A percentile compares a stretch with the other conserved stretches of the same genome.
These are phyloP conservation scores for Megaleporinus macrocephalus DNA, from an alignment of 2,113 vertebrate genomes.

Conservation along the genomic window DNA sequence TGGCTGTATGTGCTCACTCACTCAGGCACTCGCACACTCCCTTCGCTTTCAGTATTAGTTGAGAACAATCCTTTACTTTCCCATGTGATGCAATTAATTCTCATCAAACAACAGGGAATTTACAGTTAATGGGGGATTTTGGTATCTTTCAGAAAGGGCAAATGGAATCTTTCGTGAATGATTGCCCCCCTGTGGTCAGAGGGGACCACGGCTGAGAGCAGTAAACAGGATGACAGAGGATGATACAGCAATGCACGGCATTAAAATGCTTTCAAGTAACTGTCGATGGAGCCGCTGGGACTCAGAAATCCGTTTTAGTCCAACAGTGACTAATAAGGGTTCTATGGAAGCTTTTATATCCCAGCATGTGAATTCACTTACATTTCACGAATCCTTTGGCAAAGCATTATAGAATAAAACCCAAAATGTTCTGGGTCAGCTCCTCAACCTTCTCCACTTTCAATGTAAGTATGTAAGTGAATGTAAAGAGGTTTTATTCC, in stretches of 20 bases:
- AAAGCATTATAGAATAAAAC: background rate
- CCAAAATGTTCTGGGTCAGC: no score
- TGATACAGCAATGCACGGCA: constrained; percentile 33
- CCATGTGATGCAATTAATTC: constrained; percentile 43
- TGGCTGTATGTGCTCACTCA: background rate
- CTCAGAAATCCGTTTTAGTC: constrained; percentile 40
- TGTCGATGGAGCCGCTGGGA: constrained; percentile 29
- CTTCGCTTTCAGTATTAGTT: constrained; percentile 3
- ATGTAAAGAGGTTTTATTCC: no score
- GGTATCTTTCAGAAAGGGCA: constrained; percentile 33
- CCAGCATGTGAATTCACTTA: constrained; percentile 43
- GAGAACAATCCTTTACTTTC: constrained; percentile 33
- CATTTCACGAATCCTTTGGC: constrained; percentile 32
- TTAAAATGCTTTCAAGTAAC: constrained; percentile 54
- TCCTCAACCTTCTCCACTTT: no score
- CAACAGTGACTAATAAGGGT: constrained; percentile 34
- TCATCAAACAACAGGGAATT: constrained; percentile 31
- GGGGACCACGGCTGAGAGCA: constrained; percentile 21
- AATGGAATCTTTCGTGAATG: constrained; percentile 39
- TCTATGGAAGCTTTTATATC: constrained; percentile 37
- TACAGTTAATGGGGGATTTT: constrained; percentile 40
- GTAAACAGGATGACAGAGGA: constrained; percentile 40
- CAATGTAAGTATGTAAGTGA: no score
- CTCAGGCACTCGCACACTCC: background rate
- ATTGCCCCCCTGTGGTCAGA: constrained; percentile 65